phyloP scores from a whole-genome alignment of 1,140 invertebrate species.

The Chironomus tepperi region DNA sequence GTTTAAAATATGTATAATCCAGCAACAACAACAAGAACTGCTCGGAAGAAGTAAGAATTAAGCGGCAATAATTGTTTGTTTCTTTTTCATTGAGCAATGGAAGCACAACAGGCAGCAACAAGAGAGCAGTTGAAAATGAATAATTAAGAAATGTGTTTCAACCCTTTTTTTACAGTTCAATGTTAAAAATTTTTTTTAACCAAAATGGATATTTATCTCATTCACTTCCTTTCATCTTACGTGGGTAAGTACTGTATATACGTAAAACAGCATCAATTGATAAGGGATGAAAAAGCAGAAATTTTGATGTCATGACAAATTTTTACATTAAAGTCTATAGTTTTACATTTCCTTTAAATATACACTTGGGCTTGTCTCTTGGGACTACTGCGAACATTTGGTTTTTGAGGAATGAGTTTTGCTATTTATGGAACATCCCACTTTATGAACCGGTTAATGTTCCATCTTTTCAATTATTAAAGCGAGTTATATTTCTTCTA shows the following conservation, averaged over 20 bases:
- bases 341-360: not conserved
- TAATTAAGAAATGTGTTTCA: conserved; percentile 23
- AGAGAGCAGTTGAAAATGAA: conserved; percentile 17
- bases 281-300: too few relatives aligned
- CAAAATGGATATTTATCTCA: not conserved
- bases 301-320: not conserved
- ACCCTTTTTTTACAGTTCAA: not conserved
- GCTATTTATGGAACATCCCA: conserved; percentile 1
- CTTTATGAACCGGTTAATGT: conserved; percentile 2
- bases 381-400: not conserved
- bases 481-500: not conserved
- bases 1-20: not conserved
- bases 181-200: not conserved
- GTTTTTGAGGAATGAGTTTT: not conserved
- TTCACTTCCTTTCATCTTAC: not conserved
- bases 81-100: not conserved
- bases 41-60: not conserved
- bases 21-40: not conserved
- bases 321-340: not conserved
- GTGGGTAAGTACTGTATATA: too few relatives aligned
- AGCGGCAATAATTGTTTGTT: conserved; percentile 11
- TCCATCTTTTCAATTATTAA: conserved; percentile 9
- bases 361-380: not conserved
- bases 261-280: too few relatives aligned
- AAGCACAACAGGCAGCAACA: not conserved